Evolutionary conservation across 2,113 vertebrate genomes (phyloP), one percentile per base, ranked within the genome.

Genomic region (Ahaetulla prasina): DNA sequence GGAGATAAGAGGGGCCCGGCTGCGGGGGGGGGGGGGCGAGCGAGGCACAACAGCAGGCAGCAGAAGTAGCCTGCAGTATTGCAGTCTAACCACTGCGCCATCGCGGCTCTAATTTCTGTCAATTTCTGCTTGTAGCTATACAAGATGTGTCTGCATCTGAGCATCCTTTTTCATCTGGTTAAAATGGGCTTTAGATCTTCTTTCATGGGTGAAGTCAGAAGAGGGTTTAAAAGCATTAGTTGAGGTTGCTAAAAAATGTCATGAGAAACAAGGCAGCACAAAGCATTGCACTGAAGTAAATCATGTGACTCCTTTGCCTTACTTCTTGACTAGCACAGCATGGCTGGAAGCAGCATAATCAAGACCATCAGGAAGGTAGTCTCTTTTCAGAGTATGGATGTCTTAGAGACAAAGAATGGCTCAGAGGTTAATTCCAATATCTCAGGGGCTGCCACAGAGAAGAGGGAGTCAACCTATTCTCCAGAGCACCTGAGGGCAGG

Each of bases 311-410:
- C 35, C 63, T 74, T 74, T 74, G 63, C 63, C 1, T 74, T 68
- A 68, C n/a, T 35, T 12, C n/a, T 74, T 74, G 5, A 74, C 63
- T 35, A 74, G 22, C 8, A 22, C 6, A 11, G 30, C 12, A 14
- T 68, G 20, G 45, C 43, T 0, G 10, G 43, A 93, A 43, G 25
- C 0, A 16, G 57, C 1, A 14, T 39, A 23, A 7, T 43, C 90
- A 90, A 90, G 10, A 47, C 3, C 87, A 92, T 16, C 9, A 84
- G 49, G 12, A 92, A 86, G 94, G 4, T 6, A 91, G 85, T 50
- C n/a, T 57, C 0, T 0, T 25, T 92, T 23, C 60, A 47, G 0
- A 1, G 50, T 10, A 2, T 74, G 85, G 90, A 88, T 88, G 35
- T 87, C 43, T 18, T 25, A 39, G 22, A 14, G 30, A 84, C 86